Base-by-base conservation (phyloP, 2,888 invertebrate species). In the Yponomeuta malinellus region DNA sequence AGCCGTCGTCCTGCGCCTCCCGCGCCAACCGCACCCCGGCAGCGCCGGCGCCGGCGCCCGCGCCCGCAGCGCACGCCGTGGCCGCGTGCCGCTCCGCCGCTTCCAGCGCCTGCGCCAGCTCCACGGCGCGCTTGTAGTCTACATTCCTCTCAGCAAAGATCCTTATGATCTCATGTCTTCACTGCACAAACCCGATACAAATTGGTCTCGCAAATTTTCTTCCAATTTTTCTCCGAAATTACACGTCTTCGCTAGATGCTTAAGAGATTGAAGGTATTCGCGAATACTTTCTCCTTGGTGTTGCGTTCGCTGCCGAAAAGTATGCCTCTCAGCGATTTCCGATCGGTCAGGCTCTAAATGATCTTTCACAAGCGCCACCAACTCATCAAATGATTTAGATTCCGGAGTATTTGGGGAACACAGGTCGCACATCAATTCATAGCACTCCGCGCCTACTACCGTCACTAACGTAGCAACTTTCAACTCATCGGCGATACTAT, bases 231-330 rank as follows among this genome's bases (percentile, higher is more conserved):
- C 64, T n/a, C 43, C 64, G n/a, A 70, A 70, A 63, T 70, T 70
- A 64, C 70, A 70, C 23, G 70, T 70, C 63, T 63, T 70, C 8
- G 70, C 70, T n/a, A 63, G 37, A 63, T 70, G 70, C 37, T 70
- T 70, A 1, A 70, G 29, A 10, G 33, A 31, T 37, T 70, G 63
- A 33, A 70, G 70, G 64, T 70, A 70, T 63, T 43, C 63, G 37
- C 63, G 63, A 15, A 70, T n/a, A 23, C 15, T 48, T 43, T 63
- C 70, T 9, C 70, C 70, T 12, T 63, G 63, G 3, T 37, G 70
- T 43, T 70, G 70, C 63, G 43, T 43, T 69, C 63, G 2, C 69
- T 23, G 23, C 23, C 23, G 23, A 23, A 23, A 23, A 23, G 23
- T 23, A 23, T 23, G 23, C 23, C 23, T 59, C 15, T 69, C 69